phyloP scores from a whole-genome alignment of 2,888 invertebrate genomes.

The Diarsia rubi region DNA sequence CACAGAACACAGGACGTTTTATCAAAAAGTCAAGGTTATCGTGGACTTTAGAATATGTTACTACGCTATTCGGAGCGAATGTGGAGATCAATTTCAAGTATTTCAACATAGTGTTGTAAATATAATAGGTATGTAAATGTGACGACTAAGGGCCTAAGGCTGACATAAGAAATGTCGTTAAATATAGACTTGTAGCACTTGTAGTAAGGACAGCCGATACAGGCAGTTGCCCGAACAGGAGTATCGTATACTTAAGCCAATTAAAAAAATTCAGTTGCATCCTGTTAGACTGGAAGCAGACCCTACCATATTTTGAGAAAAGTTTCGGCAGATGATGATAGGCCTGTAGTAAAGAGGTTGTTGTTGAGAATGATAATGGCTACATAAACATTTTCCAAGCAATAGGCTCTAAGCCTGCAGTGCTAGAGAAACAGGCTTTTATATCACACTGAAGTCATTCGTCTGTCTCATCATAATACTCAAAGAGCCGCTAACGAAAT shows the following conservation, averaged over 20 bases:
- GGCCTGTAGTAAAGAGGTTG: not conserved
- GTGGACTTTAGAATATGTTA: conserved; percentile 18
- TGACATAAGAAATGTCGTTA: not conserved
- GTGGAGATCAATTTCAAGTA: not conserved
- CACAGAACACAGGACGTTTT: conserved; percentile 33
- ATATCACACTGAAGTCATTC: conserved; percentile 22
- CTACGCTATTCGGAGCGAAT: not conserved
- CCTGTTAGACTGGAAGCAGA: too few species aligned
- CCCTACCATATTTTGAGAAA: too few species aligned
- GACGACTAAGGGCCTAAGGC: not conserved
- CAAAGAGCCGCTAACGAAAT: conserved; percentile 53
- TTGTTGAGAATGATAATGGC: not conserved
- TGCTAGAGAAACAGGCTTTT: conserved; percentile 6
- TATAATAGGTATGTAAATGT: not conserved
- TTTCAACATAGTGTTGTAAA: not conserved
- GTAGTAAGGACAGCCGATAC: too few species aligned
- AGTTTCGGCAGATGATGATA: too few species aligned
- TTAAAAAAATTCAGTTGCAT: too few species aligned
- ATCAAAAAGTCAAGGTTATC: conserved; percentile 54
- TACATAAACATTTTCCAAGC: not conserved
- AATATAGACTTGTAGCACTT: not conserved
- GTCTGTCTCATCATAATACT: conserved; percentile 36
- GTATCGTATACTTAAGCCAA: too few species aligned
- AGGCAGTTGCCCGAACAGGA: too few species aligned
- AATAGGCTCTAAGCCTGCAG: not conserved